phyloP scores from a whole-genome alignment of 2,888 invertebrate species.

The Sussaba pulchella region DNA sequence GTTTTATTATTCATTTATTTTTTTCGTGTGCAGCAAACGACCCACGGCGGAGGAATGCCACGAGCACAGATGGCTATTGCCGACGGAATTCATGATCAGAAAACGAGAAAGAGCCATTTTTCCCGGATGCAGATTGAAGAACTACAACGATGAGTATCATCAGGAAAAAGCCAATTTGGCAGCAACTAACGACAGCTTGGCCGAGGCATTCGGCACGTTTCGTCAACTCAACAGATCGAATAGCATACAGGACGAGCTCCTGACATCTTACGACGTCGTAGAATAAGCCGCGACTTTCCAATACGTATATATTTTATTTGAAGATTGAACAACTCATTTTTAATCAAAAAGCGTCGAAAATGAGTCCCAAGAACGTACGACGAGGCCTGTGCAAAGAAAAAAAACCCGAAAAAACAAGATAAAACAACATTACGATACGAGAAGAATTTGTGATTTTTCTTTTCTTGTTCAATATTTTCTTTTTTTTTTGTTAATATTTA shows the following conservation, averaged over 20 bases:
- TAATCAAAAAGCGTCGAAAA: constrained; percentile 9
- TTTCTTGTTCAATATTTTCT: constrained; percentile 71
- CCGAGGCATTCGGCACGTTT: constrained; percentile 86
- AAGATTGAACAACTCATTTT: constrained; percentile 42
- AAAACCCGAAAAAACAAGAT: background rate
- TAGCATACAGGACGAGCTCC: constrained; percentile 94
- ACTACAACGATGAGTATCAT: constrained; percentile 93
- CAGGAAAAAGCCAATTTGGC: constrained; percentile 88
- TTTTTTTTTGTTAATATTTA: constrained; percentile 82
- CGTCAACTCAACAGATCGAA: constrained; percentile 90
- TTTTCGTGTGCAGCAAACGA: constrained; percentile 90
- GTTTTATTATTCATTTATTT: constrained; percentile 28
- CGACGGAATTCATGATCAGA: constrained; percentile 96
- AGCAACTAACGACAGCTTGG: constrained; percentile 86
- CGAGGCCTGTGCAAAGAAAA: constrained; percentile 46
- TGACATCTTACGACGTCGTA: constrained; percentile 84
- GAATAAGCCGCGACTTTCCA: constrained; percentile 77
- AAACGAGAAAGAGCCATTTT: constrained; percentile 95
- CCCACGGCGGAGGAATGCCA: constrained; percentile 97
- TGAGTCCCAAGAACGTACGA: constrained; percentile 52
- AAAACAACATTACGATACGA: constrained; percentile 61
- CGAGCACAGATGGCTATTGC: constrained; percentile 97
- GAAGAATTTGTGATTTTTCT: constrained; percentile 71
- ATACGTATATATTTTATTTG: constrained; percentile 75
- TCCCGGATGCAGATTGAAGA: constrained; percentile 93